These are phyloP conservation scores for Leucoma salicis DNA, from an alignment of 2,888 invertebrate species.

Conservation along the genomic window DNA sequence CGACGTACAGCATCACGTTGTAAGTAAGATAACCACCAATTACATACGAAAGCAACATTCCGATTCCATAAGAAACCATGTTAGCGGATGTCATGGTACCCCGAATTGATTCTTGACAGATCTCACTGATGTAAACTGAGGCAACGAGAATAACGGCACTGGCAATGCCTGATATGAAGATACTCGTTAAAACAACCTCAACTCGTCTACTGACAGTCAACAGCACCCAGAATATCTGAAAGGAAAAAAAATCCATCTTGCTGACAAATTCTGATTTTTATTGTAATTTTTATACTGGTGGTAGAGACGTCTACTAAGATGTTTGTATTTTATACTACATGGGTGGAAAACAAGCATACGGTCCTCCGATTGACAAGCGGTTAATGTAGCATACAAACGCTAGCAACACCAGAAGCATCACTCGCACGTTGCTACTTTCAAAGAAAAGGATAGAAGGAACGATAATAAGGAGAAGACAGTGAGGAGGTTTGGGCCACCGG, in stretches of 20 bases:
- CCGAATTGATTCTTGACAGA: constrained; percentile 32
- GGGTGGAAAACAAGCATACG: no score
- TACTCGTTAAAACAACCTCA: constrained; percentile 17
- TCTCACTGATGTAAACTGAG: constrained; percentile 31
- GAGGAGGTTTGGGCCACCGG: no score
- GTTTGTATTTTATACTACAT: no score
- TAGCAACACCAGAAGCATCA: no score
- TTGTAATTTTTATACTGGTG: no score
- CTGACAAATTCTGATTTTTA: no score
- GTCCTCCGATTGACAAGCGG: no score
- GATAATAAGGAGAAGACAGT: no score
- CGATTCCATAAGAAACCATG: constrained; percentile 24
- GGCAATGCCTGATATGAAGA: constrained; percentile 27
- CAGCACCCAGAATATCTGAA: constrained; percentile 26
- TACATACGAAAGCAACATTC: constrained; percentile 21
- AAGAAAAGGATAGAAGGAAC: no score
- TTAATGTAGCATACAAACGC: no score
- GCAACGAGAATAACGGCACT: constrained; percentile 20
- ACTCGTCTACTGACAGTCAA: constrained; percentile 19
- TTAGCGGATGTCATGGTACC: constrained; percentile 28
- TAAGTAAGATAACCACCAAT: constrained; percentile 25
- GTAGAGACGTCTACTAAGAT: no score
- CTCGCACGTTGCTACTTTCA: no score
- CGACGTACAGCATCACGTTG: constrained; percentile 22
- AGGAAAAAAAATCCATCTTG: constrained; percentile 1